Conservation (phyloP, 1,140 invertebrate genomes). For the Neodiprion virginianus region DNA sequence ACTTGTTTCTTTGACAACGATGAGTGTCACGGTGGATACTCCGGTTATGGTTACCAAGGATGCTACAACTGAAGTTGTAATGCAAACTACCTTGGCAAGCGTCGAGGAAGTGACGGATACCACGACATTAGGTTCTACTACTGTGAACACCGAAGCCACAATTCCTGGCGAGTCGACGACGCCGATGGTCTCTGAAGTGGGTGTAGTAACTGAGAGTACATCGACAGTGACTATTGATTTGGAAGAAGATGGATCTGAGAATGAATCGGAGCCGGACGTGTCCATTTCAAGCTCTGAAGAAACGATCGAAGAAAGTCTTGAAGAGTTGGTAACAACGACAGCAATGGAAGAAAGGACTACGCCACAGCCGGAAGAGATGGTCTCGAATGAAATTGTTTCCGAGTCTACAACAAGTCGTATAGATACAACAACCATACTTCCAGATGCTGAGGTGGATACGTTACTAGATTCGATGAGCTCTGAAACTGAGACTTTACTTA, state of each 20-base stretch:
- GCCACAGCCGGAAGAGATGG: conserved; percentile 9
- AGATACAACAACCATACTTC: not conserved
- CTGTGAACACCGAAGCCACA: not conserved
- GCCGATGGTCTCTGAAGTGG: not conserved
- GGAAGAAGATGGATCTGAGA: not conserved
- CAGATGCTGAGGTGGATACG: no score
- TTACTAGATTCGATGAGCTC: no score
- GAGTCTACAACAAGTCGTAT: not conserved
- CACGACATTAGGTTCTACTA: conserved; percentile 2
- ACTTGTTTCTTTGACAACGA: not conserved
- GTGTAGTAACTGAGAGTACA: conserved; percentile 36
- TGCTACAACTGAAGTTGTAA: not conserved
- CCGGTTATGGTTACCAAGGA: not conserved
- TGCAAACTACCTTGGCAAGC: not conserved
- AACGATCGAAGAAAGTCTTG: not conserved
- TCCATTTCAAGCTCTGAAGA: not conserved
- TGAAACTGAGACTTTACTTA: not conserved
- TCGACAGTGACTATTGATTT: conserved; percentile 13
- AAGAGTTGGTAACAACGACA: conserved; percentile 25
- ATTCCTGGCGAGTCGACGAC: not conserved
- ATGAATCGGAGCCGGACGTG: not conserved
- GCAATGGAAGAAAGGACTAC: conserved; percentile 20
- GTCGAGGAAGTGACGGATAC: not conserved
- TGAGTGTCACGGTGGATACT: not conserved
- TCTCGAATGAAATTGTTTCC: not conserved